Evolutionary conservation across 1,140 invertebrate genomes (phyloP).

Genomic region (Akabosia matsudoensis): DNA sequence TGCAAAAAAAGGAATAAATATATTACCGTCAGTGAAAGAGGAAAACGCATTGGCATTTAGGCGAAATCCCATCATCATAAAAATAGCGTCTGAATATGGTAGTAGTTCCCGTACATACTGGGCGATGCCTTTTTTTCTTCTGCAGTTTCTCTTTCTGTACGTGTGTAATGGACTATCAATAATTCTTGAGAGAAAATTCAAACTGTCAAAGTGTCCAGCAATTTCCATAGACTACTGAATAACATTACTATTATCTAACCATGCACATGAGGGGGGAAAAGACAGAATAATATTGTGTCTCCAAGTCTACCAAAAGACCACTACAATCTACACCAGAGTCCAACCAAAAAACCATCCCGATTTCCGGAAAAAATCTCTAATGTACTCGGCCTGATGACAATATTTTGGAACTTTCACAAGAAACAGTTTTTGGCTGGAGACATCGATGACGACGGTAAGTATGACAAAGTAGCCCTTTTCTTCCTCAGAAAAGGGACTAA

Average conservation of each 20-base stretch:
- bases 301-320: background rate
- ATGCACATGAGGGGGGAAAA: no score
- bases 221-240: slow-evolving; percentile 19
- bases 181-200: slow-evolving; percentile 12
- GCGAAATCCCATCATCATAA: slow-evolving; percentile 4
- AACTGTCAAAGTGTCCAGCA: slow-evolving; percentile 21
- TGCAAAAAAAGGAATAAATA: slow-evolving; percentile 42
- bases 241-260: background rate
- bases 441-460: slow-evolving; percentile 17
- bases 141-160: background rate
- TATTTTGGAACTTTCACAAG: background rate
- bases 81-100: slow-evolving; percentile 10
- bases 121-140: slow-evolving; percentile 1
- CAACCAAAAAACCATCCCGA: no score
- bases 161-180: background rate
- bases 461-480: slow-evolving; percentile 15
- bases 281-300: no score
- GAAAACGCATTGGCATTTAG: background rate
- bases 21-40: background rate
- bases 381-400: no score
- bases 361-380: no score
- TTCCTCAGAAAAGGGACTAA: no score
- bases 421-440: background rate
- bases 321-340: no score
- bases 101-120: background rate